A percentile compares a stretch with the other conserved stretches of the same genome.
Evolutionary conservation across 2,797 vertebrate species (phyloP).

Genomic region (Coracias cyanogaster): DNA sequence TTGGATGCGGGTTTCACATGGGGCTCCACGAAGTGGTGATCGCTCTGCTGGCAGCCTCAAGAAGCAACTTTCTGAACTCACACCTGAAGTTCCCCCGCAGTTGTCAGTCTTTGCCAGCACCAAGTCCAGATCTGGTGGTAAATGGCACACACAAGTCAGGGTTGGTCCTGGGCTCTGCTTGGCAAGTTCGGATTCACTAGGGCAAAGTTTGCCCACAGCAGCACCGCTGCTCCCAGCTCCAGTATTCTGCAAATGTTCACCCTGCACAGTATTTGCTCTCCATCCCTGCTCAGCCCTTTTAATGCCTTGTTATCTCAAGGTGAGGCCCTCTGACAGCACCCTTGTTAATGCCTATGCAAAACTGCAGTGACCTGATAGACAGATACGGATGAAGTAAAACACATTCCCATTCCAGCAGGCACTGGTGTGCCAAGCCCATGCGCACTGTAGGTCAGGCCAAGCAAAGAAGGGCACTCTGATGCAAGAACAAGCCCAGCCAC

Average conservation of each 20-base stretch:
- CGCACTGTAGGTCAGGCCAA: background rate
- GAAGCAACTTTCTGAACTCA: background rate
- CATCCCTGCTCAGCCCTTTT: background rate
- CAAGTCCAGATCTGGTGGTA: background rate
- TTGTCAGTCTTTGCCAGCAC: background rate
- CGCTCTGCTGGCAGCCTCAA: background rate
- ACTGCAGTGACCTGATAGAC: background rate
- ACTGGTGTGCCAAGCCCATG: background rate
- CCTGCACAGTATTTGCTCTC: background rate
- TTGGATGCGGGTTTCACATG: rapidly evolving
- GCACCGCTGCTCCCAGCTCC: background rate
- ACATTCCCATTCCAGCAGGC: background rate
- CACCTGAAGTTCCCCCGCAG: background rate
- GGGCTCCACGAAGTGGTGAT: background rate
- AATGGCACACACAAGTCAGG: background rate
- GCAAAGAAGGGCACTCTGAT: slow-evolving; percentile 3
- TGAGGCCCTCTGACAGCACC: background rate
- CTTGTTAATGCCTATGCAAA: background rate
- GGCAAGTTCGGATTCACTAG: background rate
- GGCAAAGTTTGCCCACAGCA: background rate
- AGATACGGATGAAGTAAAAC: background rate
- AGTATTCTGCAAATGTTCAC: background rate
- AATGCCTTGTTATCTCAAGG: slow-evolving; percentile 2
- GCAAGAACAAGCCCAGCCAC: background rate
- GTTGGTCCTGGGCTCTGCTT: background rate